Evolutionary conservation across 92 coral and sea anemone genomes (phyloP).

Genomic region (Umimayanthus chanpuru): DNA sequence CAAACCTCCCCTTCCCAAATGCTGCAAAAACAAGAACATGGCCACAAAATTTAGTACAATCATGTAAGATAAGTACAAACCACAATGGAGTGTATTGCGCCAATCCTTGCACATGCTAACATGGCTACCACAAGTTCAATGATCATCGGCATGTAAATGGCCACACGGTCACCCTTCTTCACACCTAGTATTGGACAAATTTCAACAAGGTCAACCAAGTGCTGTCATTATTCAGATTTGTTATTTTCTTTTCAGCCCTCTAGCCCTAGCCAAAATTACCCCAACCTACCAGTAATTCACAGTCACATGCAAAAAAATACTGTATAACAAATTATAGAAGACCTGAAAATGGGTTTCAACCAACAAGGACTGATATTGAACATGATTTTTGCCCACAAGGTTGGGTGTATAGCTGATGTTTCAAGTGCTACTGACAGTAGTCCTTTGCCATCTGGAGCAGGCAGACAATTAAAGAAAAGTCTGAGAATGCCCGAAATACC

Average conservation of each 20-base stretch:
- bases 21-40: background rate
- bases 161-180: constrained; percentile 92
- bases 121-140: constrained; percentile 94
- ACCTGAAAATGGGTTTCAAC: too few species aligned
- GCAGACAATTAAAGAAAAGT: too few species aligned
- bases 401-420: too few species aligned
- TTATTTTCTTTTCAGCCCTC: background rate
- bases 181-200: constrained; percentile 62
- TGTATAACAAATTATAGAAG: too few species aligned
- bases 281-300: too few species aligned
- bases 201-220: background rate
- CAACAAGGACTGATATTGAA: too few species aligned
- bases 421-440: too few species aligned
- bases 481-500: too few species aligned
- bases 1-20: background rate
- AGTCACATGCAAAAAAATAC: too few species aligned
- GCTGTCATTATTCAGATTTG: background rate
- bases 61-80: constrained; percentile 63
- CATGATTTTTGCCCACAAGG: too few species aligned
- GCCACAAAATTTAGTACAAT: too few species aligned
- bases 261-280: background rate
- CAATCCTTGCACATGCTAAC: constrained; percentile 97
- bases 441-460: too few species aligned
- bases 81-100: constrained; percentile 98
- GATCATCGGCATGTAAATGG: constrained; percentile 98